Conservation (phyloP, 92 coral and sea anemone genomes). For the Epizoanthus rinbou region DNA sequence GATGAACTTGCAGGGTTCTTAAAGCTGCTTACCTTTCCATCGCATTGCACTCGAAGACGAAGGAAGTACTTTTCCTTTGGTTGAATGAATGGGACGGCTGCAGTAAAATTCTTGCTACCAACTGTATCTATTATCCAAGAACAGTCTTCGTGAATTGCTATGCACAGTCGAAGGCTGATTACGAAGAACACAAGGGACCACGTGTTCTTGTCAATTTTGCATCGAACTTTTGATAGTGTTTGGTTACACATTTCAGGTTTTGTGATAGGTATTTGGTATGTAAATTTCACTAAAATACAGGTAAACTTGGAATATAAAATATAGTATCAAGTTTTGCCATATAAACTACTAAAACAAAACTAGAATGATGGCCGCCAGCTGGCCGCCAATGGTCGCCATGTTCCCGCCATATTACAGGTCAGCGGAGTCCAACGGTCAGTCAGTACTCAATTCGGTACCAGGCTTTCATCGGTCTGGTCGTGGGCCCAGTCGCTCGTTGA, state of each 20-base stretch:
- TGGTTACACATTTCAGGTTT: not conserved
- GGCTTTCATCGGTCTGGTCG: too few species aligned
- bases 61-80: constrained; percentile 63
- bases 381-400: too few species aligned
- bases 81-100: constrained; percentile 40
- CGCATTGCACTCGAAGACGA: constrained; percentile 64
- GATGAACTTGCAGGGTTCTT: constrained; percentile 15
- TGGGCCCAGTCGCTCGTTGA: too few species aligned
- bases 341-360: too few species aligned
- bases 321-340: too few species aligned
- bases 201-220: not conserved
- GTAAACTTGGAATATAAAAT: not conserved
- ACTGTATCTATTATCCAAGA: constrained; percentile 61
- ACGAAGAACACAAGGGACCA: not conserved
- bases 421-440: too few species aligned
- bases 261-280: not conserved
- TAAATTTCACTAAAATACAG: not conserved
- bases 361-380: too few species aligned
- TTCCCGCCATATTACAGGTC: too few species aligned
- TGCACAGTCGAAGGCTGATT: not conserved
- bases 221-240: constrained; percentile 5
- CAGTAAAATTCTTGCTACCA: constrained; percentile 31
- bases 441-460: too few species aligned
- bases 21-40: constrained; percentile 58
- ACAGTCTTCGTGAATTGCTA: constrained; percentile 38